phyloP scores from a whole-genome alignment of 1,140 invertebrate genomes.

The Pseudoatta argentina region DNA sequence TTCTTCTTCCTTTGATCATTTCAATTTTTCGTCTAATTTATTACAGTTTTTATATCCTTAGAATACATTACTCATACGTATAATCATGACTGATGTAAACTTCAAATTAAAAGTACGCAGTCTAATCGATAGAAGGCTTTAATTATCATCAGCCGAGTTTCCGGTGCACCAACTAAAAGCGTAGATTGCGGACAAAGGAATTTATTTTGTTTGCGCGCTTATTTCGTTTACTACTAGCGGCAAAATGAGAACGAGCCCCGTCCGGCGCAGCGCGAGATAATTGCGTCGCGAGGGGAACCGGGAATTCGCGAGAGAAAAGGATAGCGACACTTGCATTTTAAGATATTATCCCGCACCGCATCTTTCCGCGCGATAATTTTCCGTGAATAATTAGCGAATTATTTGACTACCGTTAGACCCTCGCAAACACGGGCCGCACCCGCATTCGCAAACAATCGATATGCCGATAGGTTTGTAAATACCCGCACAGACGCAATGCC shows the following conservation, averaged over 20 bases:
- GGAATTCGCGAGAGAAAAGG: neutral
- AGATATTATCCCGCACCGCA: neutral
- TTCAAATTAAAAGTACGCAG: slow-evolving; percentile 14
- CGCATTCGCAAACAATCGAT: slow-evolving; percentile 53
- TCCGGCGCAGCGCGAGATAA: slow-evolving; percentile 71
- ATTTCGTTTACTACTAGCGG: slow-evolving; percentile 37
- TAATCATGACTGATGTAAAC: neutral
- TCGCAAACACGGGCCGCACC: slow-evolving; percentile 33
- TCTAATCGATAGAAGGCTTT: slow-evolving; percentile 26
- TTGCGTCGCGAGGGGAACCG: slow-evolving; percentile 69
- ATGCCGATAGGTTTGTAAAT: slow-evolving; percentile 54
- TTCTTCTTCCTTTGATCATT: neutral
- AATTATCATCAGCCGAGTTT: slow-evolving; percentile 22
- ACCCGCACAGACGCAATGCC: slow-evolving; percentile 27
- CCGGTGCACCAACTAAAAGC: slow-evolving; percentile 1
- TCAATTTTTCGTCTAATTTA: neutral
- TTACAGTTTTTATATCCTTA: neutral
- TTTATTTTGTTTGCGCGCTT: slow-evolving; percentile 57
- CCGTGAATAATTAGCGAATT: slow-evolving; percentile 35
- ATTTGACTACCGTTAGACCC: slow-evolving; percentile 38
- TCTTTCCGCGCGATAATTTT: slow-evolving; percentile 14
- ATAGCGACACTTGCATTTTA: neutral
- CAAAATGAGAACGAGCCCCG: slow-evolving; percentile 43
- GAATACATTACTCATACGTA: neutral
- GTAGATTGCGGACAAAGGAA: slow-evolving; percentile 50